A percentile compares a stretch with the other conserved stretches of the same genome.
Evolutionary conservation across 1,140 invertebrate genomes (phyloP).

Genomic region (Araneus ventricosus): DNA sequence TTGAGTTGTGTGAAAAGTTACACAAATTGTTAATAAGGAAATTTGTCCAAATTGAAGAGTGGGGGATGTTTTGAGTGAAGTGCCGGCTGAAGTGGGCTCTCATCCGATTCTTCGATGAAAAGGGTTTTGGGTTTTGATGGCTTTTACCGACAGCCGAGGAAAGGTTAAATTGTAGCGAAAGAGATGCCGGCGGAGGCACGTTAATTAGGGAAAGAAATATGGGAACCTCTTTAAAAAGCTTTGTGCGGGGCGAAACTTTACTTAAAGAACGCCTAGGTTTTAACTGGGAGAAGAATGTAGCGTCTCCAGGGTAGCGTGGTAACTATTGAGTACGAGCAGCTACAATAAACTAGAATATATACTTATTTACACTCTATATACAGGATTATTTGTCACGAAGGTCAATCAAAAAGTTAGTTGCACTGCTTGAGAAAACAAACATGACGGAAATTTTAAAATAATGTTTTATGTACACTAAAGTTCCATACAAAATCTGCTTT

Average conservation of each 20-base stretch:
- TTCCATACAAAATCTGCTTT: no score
- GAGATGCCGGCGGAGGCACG: not conserved
- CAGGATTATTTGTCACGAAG: no score
- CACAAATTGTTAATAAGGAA: constrained; percentile 51
- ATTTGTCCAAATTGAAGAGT: constrained; percentile 28
- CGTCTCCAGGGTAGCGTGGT: no score
- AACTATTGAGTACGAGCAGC: no score
- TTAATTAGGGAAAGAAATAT: not conserved
- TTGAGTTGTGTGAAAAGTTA: constrained; percentile 42
- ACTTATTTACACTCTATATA: no score
- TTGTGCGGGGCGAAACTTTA: not conserved
- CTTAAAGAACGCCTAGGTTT: not conserved
- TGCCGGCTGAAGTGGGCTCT: constrained; percentile 11
- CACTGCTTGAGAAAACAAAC: no score
- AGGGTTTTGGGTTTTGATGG: not conserved
- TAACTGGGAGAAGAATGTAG: no score
- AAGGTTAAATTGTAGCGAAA: not conserved
- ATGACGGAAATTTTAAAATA: no score
- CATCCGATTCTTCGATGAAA: not conserved
- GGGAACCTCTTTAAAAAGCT: not conserved
- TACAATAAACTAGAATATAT: no score
- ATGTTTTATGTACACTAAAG: no score
- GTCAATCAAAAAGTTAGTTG: no score
- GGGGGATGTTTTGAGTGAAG: not conserved
- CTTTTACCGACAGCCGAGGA: not conserved